These are phyloP conservation scores for Corticium candelabrum DNA, from an alignment of 37 sponge, comb jelly and placozoan genomes.

Conservation along the genomic window DNA sequence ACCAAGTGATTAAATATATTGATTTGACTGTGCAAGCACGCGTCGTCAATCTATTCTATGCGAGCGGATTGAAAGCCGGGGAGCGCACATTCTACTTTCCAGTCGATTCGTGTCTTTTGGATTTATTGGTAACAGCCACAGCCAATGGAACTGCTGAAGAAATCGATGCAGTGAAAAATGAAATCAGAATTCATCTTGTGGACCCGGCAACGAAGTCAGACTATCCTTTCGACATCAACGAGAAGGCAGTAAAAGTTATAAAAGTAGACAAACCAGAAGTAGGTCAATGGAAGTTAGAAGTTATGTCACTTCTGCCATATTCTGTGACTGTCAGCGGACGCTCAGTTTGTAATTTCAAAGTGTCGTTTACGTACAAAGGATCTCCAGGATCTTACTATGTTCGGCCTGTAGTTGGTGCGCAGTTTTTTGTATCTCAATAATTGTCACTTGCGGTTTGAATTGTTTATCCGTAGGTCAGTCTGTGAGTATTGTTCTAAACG, in stretches of 20 bases:
- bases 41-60: background rate
- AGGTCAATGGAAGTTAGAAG: background rate
- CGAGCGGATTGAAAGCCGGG: background rate
- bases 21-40: background rate
- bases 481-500: background rate
- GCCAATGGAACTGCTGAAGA: background rate
- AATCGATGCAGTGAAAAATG: background rate
- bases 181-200: background rate
- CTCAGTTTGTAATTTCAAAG: background rate
- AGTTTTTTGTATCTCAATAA: background rate
- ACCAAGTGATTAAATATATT: background rate
- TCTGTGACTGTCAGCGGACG: background rate
- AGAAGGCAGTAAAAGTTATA: background rate
- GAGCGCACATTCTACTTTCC: background rate
- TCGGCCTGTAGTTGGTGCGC: background rate
- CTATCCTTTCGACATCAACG: background rate
- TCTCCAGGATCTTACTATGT: background rate
- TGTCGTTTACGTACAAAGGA: background rate
- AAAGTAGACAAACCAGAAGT: background rate
- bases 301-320: background rate
- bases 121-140: background rate
- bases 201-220: background rate
- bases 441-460: background rate
- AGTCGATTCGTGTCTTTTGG: background rate
- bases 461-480: background rate